These are phyloP conservation scores for Fregetta grallaria DNA, from an alignment of 2,113 vertebrate species.

Conservation along the genomic window DNA sequence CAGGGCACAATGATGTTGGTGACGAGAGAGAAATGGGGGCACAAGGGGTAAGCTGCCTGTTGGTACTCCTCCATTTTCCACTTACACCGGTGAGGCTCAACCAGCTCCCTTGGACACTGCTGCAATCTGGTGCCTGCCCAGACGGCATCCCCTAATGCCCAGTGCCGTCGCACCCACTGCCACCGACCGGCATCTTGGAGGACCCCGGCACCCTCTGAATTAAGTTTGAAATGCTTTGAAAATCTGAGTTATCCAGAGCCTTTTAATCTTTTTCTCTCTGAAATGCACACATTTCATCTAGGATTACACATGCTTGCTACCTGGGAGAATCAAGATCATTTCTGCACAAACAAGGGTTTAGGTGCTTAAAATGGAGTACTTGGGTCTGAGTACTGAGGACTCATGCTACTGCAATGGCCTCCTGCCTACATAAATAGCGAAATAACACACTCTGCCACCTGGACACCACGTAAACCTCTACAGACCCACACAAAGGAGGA, in stretches of 20 bases:
- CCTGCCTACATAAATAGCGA: background rate
- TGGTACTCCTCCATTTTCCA: background rate
- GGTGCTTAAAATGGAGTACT: background rate
- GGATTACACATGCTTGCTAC: fast-evolving
- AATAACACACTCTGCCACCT: background rate
- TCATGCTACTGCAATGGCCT: background rate
- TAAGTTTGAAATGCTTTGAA: background rate
- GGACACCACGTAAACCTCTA: background rate
- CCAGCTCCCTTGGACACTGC: background rate
- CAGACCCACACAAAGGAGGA: background rate
- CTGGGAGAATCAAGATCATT: background rate
- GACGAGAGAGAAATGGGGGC: background rate
- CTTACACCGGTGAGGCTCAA: fast-evolving
- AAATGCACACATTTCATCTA: background rate
- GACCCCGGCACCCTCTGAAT: background rate
- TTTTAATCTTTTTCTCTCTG: background rate
- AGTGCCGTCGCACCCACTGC: background rate
- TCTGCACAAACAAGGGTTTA: background rate
- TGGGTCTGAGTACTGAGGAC: background rate
- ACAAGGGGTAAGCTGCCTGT: background rate
- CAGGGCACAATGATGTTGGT: background rate
- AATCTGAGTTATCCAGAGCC: background rate
- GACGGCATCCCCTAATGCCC: background rate
- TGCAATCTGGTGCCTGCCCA: background rate
- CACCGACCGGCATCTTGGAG: fast-evolving